These are phyloP conservation scores for Paralinhomoeus sp. DNA, from an alignment of 2,888 invertebrate genomes.

Conservation along the genomic window DNA sequence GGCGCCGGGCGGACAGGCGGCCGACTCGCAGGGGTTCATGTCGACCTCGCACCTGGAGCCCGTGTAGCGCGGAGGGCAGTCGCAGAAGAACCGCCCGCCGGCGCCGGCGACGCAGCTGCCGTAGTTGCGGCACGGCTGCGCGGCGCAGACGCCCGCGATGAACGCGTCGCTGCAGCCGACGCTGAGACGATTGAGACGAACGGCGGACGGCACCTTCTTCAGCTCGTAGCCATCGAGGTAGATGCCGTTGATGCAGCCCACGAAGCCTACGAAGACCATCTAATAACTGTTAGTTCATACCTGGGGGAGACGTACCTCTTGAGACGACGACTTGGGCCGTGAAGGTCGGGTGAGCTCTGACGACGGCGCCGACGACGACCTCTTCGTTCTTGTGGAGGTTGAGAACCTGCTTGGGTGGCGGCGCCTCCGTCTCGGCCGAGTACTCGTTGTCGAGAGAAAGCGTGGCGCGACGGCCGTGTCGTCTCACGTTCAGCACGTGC, in stretches of 20 bases:
- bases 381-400: constrained; percentile 55
- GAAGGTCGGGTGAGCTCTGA: constrained; percentile 23
- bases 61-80: constrained; percentile 50
- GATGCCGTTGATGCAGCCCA: constrained; percentile 72
- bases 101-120: neutral
- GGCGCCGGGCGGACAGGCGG: neutral
- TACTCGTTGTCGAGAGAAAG: constrained; percentile 22
- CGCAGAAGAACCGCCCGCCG: constrained; percentile 32
- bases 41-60: constrained; percentile 63
- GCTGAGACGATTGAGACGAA: constrained; percentile 22
- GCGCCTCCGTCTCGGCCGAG: constrained; percentile 43
- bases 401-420: constrained; percentile 54
- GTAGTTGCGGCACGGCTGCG: constrained; percentile 52
- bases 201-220: constrained; percentile 32
- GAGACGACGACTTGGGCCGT: neutral
- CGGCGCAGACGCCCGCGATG: constrained; percentile 43
- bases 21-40: constrained; percentile 50
- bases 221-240: constrained; percentile 48
- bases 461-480: constrained; percentile 36
- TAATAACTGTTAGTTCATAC: no score
- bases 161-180: constrained; percentile 28
- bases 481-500: constrained; percentile 53
- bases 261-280: constrained; percentile 41
- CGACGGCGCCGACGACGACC: constrained; percentile 59
- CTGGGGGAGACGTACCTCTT: no score